Conservation (phyloP, 2,888 invertebrate genomes). For the Glaucopsyche alexis region DNA sequence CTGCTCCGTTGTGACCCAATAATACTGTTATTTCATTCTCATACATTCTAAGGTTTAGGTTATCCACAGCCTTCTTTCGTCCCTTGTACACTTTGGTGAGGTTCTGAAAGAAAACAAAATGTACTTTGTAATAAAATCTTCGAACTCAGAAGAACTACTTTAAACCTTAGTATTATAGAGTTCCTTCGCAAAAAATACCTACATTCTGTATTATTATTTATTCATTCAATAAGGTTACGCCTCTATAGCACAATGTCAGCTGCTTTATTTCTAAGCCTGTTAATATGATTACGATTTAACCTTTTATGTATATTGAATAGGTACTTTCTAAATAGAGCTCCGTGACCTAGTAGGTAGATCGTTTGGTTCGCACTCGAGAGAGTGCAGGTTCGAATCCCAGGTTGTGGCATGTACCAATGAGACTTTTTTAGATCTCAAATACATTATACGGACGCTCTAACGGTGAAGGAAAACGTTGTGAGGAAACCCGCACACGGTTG, state of each 20-base stretch:
- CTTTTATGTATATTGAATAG: background rate
- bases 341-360: too few relatives aligned
- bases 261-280: background rate
- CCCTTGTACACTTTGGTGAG: constrained; percentile 83
- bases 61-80: constrained; percentile 82
- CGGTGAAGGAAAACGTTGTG: too few relatives aligned
- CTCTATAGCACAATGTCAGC: background rate
- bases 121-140: background rate
- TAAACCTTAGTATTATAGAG: too few relatives aligned
- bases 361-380: too few relatives aligned
- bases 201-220: too few relatives aligned
- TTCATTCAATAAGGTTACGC: background rate
- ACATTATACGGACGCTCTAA: too few relatives aligned
- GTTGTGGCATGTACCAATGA: too few relatives aligned
- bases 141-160: background rate
- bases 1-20: constrained; percentile 88
- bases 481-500: too few relatives aligned
- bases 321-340: too few relatives aligned
- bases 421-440: too few relatives aligned
- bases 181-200: too few relatives aligned
- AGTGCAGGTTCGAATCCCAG: too few relatives aligned
- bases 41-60: constrained; percentile 89
- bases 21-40: constrained; percentile 93
- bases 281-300: background rate
- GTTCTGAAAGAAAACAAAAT: constrained; percentile 65